Evolutionary conservation across 2,113 vertebrate species (phyloP).

Genomic region (Dromiciops gliroides): DNA sequence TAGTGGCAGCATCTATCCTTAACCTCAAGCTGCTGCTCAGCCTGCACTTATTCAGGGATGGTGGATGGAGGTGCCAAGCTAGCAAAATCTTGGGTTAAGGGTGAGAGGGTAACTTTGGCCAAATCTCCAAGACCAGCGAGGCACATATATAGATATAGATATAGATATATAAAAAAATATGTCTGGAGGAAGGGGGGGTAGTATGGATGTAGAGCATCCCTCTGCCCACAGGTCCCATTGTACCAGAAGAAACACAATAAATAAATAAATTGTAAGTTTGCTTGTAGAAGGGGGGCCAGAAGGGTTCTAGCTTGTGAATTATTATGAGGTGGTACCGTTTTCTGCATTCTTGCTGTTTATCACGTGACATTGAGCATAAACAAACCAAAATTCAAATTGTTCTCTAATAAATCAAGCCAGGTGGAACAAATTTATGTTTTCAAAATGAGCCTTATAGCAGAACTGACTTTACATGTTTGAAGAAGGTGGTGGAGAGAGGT

Average conservation of each 20-base stretch:
- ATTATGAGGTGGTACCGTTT: neutral
- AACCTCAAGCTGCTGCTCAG: neutral
- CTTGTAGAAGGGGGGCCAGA: neutral
- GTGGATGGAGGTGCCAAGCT: neutral
- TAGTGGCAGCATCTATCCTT: neutral
- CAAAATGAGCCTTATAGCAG: neutral
- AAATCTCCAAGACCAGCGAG: neutral
- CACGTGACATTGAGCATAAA: neutral
- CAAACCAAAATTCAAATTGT: neutral
- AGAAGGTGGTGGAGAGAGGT: neutral
- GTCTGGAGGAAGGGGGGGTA: neutral
- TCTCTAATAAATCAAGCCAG: neutral
- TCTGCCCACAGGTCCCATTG: neutral
- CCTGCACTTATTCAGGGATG: neutral
- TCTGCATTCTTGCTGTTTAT: neutral
- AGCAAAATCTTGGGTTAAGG: neutral
- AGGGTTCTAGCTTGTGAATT: neutral
- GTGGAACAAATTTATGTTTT: neutral
- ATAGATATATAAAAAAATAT: too few species aligned
- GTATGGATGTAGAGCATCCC: neutral
- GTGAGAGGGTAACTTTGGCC: neutral
- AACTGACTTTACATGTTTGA: neutral
- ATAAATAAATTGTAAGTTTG: neutral
- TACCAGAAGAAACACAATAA: neutral
- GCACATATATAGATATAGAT: neutral